A percentile compares a stretch with the other conserved stretches of the same genome.
Conservation (phyloP, 1,140 invertebrate genomes). For the Drosophila sp. region DNA sequence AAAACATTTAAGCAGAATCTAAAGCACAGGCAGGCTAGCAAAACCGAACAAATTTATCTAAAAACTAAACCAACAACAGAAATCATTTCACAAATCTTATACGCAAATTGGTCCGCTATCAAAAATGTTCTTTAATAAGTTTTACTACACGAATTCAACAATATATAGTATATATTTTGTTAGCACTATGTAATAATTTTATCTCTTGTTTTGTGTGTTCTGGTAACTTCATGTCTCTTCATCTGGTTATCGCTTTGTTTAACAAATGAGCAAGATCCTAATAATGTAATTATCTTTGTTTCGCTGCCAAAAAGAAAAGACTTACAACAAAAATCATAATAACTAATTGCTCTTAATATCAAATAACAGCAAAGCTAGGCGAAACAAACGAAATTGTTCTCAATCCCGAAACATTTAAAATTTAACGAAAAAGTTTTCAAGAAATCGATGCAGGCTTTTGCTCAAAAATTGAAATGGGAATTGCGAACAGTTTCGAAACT, state of each 20-base stretch:
- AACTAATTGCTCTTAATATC: slow-evolving; percentile 72
- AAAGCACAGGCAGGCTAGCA: slow-evolving; percentile 53
- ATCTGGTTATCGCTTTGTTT: slow-evolving; percentile 30
- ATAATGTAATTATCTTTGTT: slow-evolving; percentile 40
- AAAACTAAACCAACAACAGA: slow-evolving; percentile 17
- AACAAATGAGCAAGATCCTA: slow-evolving; percentile 64
- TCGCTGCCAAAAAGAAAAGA: slow-evolving; percentile 2
- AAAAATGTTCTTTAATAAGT: slow-evolving; percentile 78
- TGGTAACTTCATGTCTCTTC: not conserved
- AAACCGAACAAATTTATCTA: slow-evolving; percentile 71
- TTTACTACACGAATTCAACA: slow-evolving; percentile 78
- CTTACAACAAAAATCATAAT: slow-evolving; percentile 46
- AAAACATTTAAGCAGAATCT: slow-evolving; percentile 58
- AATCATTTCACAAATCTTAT: slow-evolving; percentile 80
- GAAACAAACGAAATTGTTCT: slow-evolving; percentile 50
- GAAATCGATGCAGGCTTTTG: slow-evolving; percentile 7
- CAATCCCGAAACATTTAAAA: slow-evolving; percentile 34
- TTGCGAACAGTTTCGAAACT: slow-evolving; percentile 14
- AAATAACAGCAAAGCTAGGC: slow-evolving; percentile 65
- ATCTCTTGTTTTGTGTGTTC: slow-evolving; percentile 20
- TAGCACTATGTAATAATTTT: slow-evolving; percentile 47
- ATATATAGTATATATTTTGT: slow-evolving; percentile 56
- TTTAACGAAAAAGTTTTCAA: no score
- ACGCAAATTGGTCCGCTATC: slow-evolving; percentile 82
- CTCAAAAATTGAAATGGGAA: slow-evolving; percentile 35